phyloP scores from a whole-genome alignment of 2,888 invertebrate species.

The Anthophora plumipes region DNA sequence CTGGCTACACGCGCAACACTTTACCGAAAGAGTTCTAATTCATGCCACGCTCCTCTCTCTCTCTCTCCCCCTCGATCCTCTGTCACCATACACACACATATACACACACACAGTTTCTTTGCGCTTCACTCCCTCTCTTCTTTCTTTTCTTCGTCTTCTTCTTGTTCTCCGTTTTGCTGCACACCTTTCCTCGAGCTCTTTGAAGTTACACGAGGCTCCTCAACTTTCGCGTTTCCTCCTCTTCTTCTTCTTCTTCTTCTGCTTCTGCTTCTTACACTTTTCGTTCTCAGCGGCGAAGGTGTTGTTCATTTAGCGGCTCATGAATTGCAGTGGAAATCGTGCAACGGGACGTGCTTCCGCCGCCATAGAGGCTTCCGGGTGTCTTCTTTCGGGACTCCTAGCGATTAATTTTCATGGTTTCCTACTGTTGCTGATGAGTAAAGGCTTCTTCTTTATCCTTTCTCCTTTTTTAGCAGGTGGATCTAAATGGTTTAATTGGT shows the following conservation, averaged over 20 bases:
- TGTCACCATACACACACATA: too few relatives aligned
- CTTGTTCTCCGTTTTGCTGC: not conserved
- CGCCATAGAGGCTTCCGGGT: too few relatives aligned
- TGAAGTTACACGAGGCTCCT: constrained; percentile 33
- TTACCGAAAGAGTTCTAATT: constrained; percentile 78
- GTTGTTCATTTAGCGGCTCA: constrained; percentile 54
- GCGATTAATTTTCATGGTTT: too few relatives aligned
- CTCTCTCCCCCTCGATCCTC: too few relatives aligned
- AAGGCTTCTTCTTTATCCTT: too few relatives aligned
- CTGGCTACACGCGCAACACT: constrained; percentile 70
- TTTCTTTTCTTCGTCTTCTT: constrained; percentile 1
- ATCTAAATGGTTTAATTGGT: too few relatives aligned
- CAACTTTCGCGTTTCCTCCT: constrained; percentile 44
- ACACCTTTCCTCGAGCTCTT: constrained; percentile 13
- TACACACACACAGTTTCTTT: constrained; percentile 28
- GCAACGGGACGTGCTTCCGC: too few relatives aligned
- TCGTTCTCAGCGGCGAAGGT: constrained; percentile 36
- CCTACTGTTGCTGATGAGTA: too few relatives aligned
- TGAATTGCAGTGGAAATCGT: too few relatives aligned
- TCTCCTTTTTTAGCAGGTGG: too few relatives aligned
- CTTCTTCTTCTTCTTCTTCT: too few relatives aligned
- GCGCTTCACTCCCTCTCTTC: constrained; percentile 26
- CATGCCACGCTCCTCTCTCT: constrained; percentile 64
- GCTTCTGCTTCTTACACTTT: constrained; percentile 3
- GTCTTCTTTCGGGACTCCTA: too few relatives aligned